phyloP scores from a whole-genome alignment of 1,140 invertebrate species.

The Drosophila pruinosa region DNA sequence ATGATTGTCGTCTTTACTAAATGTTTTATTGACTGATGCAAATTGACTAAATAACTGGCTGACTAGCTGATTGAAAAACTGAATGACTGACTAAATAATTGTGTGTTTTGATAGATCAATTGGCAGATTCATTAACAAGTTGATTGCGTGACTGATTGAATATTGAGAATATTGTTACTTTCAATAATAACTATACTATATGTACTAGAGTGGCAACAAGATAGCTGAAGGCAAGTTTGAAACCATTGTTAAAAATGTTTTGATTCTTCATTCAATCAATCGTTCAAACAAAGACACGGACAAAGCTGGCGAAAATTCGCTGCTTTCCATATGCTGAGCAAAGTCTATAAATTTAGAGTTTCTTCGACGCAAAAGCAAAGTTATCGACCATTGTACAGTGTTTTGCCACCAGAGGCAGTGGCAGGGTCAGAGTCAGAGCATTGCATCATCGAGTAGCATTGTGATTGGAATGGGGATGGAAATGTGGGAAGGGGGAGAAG shows the following conservation, averaged over 20 bases:
- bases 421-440: conserved; percentile 42
- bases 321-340: too few species aligned
- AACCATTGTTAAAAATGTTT: too few species aligned
- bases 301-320: too few species aligned
- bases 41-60: too few species aligned
- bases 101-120: too few species aligned
- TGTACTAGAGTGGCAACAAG: too few species aligned
- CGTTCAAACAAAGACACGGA: too few species aligned
- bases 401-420: conserved; percentile 36
- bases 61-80: not conserved
- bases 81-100: not conserved
- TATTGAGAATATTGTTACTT: not conserved
- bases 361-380: not conserved
- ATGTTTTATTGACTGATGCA: too few species aligned
- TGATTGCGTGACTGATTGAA: not conserved
- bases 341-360: not conserved
- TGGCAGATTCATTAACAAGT: too few species aligned
- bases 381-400: conserved; percentile 27
- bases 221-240: too few species aligned
- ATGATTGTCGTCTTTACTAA: too few species aligned
- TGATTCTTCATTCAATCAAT: too few species aligned
- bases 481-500: not conserved
- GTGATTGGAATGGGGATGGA: conserved; percentile 42
- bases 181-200: not conserved
- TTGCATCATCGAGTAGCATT: conserved; percentile 72